Percentiles rank a stretch among this genome's conserved stretches.
Conservation (phyloP, 2,888 invertebrate genomes). For the Eupsilia transversa region DNA sequence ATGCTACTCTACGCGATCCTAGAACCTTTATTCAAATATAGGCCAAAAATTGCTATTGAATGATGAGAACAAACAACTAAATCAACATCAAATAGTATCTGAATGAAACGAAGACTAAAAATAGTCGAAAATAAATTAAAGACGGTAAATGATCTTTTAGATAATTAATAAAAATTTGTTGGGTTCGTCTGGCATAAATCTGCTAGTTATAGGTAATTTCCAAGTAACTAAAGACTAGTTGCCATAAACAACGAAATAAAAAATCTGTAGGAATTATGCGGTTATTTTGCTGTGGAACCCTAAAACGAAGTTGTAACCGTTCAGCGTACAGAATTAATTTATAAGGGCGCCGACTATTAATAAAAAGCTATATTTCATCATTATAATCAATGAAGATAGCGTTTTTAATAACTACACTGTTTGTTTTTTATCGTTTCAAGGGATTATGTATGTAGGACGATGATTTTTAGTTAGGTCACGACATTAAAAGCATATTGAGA, state of each 20-base stretch:
- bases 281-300: slow-evolving; percentile 27
- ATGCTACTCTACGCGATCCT: not conserved
- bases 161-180: not conserved
- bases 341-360: slow-evolving; percentile 76
- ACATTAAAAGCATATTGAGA: not conserved
- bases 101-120: slow-evolving; percentile 1
- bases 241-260: not conserved
- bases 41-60: not conserved
- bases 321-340: slow-evolving; percentile 77
- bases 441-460: slow-evolving; percentile 45
- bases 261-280: not conserved
- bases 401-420: slow-evolving; percentile 53
- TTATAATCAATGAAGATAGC: slow-evolving; percentile 68
- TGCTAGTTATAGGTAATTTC: not conserved
- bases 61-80: not conserved
- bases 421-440: slow-evolving; percentile 44
- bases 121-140: not conserved
- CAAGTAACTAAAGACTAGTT: no score
- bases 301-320: slow-evolving; percentile 68
- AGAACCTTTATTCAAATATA: not conserved
- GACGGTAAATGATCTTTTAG: not conserved
- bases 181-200: not conserved
- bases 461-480: slow-evolving; percentile 5
- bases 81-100: not conserved
- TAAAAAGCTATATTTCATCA: slow-evolving; percentile 74